A percentile compares a stretch with the other conserved stretches of the same genome.
These are phyloP conservation scores for Cricetomys ansorgei DNA, from an alignment of 2,113 vertebrate species.

Conservation along the genomic window DNA sequence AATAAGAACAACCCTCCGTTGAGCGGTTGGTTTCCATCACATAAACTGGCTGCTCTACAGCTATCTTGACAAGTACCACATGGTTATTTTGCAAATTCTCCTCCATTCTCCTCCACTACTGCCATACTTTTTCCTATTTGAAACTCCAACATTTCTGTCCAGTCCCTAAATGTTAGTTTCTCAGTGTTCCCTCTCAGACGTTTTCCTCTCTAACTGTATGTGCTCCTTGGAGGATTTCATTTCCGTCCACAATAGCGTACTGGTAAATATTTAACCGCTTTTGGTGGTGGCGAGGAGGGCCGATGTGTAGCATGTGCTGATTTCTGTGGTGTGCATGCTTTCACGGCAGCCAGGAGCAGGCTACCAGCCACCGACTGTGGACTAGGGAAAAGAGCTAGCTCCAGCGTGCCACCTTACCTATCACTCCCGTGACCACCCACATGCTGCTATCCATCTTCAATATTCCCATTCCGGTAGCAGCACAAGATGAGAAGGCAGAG, in stretches of 20 bases:
- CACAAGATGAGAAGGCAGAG: constrained; percentile 4
- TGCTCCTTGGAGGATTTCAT: not conserved
- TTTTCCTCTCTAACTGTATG: not conserved
- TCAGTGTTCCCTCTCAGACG: not conserved
- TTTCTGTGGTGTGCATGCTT: not conserved
- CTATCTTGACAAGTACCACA: not conserved
- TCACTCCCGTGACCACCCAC: not conserved
- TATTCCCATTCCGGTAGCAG: not conserved
- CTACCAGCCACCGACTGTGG: not conserved
- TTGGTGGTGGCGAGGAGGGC: not conserved
- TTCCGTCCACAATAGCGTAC: not conserved
- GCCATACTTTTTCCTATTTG: constrained; percentile 15
- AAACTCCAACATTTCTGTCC: not conserved
- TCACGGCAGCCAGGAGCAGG: not conserved
- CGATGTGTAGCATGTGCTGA: not conserved
- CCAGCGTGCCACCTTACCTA: not conserved
- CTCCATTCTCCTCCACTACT: not conserved
- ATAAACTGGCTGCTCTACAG: not conserved
- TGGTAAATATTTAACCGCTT: not conserved
- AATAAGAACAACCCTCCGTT: not conserved
- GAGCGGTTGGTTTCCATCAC: not conserved
- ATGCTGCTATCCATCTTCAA: not conserved
- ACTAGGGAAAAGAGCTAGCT: not conserved
- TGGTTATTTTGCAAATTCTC: not conserved
- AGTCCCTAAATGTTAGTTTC: not conserved